A percentile compares a stretch with the other conserved stretches of the same genome.
These are phyloP conservation scores for Tortrix viridana DNA, from an alignment of 2,888 invertebrate species.

Conservation along the genomic window DNA sequence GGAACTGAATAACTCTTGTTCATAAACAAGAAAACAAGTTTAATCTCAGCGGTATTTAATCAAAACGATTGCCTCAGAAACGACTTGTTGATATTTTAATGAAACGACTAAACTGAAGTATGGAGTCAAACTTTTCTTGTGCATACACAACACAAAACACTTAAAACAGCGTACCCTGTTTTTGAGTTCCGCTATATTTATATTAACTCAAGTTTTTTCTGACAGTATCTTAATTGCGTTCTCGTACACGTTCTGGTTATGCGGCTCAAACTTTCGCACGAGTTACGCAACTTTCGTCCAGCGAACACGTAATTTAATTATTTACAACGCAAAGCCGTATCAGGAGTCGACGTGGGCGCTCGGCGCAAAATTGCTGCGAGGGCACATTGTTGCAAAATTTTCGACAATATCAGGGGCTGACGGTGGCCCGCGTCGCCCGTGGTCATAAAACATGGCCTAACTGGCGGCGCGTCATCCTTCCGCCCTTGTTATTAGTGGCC, in stretches of 20 bases:
- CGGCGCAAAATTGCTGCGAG: constrained; percentile 21
- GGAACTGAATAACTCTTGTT: too few relatives aligned
- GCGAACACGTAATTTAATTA: constrained; percentile 38
- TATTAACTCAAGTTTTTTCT: not conserved
- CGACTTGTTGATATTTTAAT: too few relatives aligned
- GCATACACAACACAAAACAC: too few relatives aligned
- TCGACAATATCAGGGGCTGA: constrained; percentile 32
- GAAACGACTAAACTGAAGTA: too few relatives aligned
- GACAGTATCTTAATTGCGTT: constrained; percentile 30
- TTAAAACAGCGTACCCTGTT: too few relatives aligned
- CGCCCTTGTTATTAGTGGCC: constrained; percentile 47
- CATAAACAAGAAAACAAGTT: too few relatives aligned
- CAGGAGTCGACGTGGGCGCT: constrained; percentile 21
- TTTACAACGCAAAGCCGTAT: constrained; percentile 30
- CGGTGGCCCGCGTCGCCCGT: constrained; percentile 30
- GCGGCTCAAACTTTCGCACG: constrained; percentile 21
- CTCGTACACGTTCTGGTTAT: constrained; percentile 16
- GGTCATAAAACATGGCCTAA: constrained; percentile 44
- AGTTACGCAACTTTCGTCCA: constrained; percentile 21
- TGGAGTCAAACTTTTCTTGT: too few relatives aligned
- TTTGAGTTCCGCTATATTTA: too few relatives aligned
- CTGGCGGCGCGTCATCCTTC: constrained; percentile 43
- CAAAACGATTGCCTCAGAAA: too few relatives aligned
- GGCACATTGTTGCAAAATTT: constrained; percentile 31
- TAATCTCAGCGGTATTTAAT: too few relatives aligned